A percentile compares a stretch with the other conserved stretches of the same genome.
Evolutionary conservation across 2,797 vertebrate genomes (phyloP).

Genomic region (Prionace glauca): DNA sequence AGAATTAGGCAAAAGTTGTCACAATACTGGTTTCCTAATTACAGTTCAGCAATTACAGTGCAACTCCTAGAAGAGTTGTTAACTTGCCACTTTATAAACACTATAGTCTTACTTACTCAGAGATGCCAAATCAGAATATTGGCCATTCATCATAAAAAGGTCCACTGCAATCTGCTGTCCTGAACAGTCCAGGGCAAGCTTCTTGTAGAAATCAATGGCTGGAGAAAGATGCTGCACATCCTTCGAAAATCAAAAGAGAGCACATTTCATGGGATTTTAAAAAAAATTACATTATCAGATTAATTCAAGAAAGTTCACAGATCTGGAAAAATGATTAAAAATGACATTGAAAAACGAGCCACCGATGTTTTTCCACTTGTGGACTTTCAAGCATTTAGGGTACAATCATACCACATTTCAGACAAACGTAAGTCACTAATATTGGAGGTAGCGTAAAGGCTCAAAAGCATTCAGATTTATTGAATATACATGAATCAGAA

Average conservation of each 20-base stretch:
- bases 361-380: background rate
- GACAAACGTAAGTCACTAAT: background rate
- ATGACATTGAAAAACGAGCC: background rate
- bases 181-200: constrained; percentile 92
- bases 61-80: background rate
- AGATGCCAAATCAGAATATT: constrained; percentile 88
- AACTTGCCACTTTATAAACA: background rate
- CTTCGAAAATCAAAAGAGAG: constrained; percentile 51
- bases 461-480: background rate
- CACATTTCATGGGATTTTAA: background rate
- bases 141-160: constrained; percentile 85
- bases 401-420: background rate
- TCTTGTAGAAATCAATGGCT: constrained; percentile 95
- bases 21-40: background rate
- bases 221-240: constrained; percentile 86
- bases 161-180: constrained; percentile 94
- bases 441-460: background rate
- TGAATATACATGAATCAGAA: background rate
- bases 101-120: constrained; percentile 62
- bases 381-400: background rate
- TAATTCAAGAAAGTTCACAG: background rate
- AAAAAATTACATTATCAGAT: background rate
- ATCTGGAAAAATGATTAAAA: no score
- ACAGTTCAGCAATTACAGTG: background rate
- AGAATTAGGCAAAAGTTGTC: background rate